Base-by-base conservation (phyloP, 2,113 vertebrate genomes). In the Neomonachus schauinslandi region DNA sequence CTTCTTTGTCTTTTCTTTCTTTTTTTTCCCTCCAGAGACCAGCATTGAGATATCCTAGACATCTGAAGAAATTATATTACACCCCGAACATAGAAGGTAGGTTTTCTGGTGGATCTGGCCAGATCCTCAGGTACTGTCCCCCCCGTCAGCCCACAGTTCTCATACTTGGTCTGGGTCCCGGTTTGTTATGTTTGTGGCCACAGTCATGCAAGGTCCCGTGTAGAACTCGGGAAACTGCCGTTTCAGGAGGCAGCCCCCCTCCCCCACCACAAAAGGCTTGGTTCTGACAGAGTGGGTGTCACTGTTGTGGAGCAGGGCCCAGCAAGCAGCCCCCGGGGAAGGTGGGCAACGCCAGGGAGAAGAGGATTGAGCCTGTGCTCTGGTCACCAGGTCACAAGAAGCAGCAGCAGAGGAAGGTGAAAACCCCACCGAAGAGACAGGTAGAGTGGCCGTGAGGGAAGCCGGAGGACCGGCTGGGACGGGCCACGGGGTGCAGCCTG, bases 351-450 rank as follows among this genome's bases (percentile, higher is more conserved):
- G 4, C 65, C 46, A 18, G 15, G 33, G 12, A 46, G 51, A 59
- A 94, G 89, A 79, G 65, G 8, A 76, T 10, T 36, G 39, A 95
- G 46, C 65, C 16, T 49, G n/a, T 59, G 33, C 6, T 96, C 61
- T 97, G 97, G 36, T 96, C 74, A 18, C 67, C 79, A 98, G 98
- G 59, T 90, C 18, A 7, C 19, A 46, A 19, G 63, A 95, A 93
- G 53, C 83, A 89, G 77, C 72, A 57, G 18, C 61, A 85, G 95
- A 57, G 7, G 90, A 91, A 61, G 77, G 12, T 2, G 72, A 92
- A 94, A 80, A 96, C 10, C 21, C 24, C 77, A 39, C 5, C 16
- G 55, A 39, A 79, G 77, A 94, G 72, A 42, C 96, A 97, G 98
- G 96, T 96, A 95, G 65, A 36, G 46, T 8, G 59, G 11, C 69